A percentile compares a stretch with the other conserved stretches of the same genome.
These are phyloP conservation scores for Phyllopteryx taeniolatus DNA, from an alignment of 2,113 vertebrate species.

Conservation along the genomic window DNA sequence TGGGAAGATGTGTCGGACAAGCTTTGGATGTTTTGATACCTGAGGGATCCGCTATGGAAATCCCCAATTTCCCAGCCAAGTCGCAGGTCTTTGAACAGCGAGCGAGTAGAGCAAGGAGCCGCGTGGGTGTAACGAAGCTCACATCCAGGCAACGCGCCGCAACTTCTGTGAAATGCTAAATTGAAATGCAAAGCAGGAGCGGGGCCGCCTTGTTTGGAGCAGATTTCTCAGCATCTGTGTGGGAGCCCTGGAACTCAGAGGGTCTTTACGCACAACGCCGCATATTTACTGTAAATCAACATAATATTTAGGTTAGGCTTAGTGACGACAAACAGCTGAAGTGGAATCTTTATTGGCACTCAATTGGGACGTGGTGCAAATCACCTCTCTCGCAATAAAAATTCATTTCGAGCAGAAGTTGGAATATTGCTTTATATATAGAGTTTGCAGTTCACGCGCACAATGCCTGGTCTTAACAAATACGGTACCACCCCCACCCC, in stretches of 20 bases:
- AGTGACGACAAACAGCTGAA: slow-evolving; percentile 41
- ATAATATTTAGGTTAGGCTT: slow-evolving; percentile 61
- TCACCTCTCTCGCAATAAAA: background rate
- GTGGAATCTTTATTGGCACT: slow-evolving; percentile 41
- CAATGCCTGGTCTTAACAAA: background rate
- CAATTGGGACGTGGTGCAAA: slow-evolving; percentile 27
- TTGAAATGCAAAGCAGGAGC: slow-evolving; percentile 78
- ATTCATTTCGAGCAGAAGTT: background rate
- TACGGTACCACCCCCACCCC: background rate
- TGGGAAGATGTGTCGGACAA: slow-evolving; percentile 39
- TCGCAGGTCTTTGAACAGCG: slow-evolving; percentile 64
- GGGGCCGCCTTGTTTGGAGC: slow-evolving; percentile 67
- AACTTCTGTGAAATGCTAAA: slow-evolving; percentile 79
- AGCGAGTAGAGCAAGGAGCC: slow-evolving; percentile 61
- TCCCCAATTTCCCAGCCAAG: slow-evolving; percentile 66
- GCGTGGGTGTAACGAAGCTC: slow-evolving; percentile 69
- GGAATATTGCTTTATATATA: background rate
- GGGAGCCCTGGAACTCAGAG: slow-evolving; percentile 62
- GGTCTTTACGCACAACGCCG: slow-evolving; percentile 59
- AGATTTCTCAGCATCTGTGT: slow-evolving; percentile 76
- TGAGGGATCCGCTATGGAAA: slow-evolving; percentile 67
- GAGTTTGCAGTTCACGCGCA: background rate
- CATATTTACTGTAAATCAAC: slow-evolving; percentile 65
- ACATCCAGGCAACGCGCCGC: slow-evolving; percentile 69
- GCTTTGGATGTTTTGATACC: slow-evolving; percentile 50